Evolutionary conservation across 2,797 vertebrate genomes (phyloP).

Genomic region (Lacerta agilis): DNA sequence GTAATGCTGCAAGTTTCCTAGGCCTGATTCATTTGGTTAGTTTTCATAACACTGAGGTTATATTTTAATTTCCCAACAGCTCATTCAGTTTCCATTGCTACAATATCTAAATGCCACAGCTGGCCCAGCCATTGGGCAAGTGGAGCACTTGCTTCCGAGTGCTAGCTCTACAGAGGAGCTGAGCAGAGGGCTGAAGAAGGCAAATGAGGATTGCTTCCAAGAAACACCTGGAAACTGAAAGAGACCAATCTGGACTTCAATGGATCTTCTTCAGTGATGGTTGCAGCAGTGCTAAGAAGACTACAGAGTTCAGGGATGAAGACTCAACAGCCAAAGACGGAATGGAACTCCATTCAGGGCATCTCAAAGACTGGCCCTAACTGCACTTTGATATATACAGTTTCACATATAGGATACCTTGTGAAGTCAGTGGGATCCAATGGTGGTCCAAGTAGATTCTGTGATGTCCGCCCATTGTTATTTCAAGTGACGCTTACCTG

Average conservation of each 20-base stretch:
- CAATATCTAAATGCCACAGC: background rate
- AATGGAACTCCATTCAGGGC: background rate
- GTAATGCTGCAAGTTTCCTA: background rate
- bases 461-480: no score
- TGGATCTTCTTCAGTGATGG: background rate
- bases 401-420: background rate
- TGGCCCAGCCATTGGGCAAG: background rate
- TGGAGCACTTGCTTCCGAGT: background rate
- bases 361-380: background rate
- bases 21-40: background rate
- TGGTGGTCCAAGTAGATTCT: no score
- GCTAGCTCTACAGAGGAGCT: background rate
- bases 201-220: background rate
- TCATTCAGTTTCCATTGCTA: background rate
- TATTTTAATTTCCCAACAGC: background rate
- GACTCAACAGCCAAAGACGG: background rate
- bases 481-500: no score
- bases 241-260: background rate
- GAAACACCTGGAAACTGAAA: background rate
- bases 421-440: background rate
- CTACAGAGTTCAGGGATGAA: background rate
- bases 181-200: background rate
- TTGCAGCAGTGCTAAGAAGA: background rate
- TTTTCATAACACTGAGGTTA: background rate
- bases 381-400: background rate